Evolutionary conservation across 2,113 vertebrate species (phyloP), one percentile per base, ranked within the genome.

Genomic region (Corvus cornix): DNA sequence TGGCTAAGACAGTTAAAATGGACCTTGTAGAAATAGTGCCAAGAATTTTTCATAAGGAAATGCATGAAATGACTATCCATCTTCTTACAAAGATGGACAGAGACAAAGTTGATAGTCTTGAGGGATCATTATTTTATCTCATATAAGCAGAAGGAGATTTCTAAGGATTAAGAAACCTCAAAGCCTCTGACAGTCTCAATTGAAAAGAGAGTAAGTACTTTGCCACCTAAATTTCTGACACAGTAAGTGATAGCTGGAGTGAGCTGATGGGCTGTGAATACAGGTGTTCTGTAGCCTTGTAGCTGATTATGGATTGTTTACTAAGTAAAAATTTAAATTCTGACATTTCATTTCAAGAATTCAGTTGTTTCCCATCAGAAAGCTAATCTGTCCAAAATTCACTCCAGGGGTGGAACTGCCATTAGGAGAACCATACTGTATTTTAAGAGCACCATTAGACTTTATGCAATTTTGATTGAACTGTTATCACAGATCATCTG

Each of bases 401-500:
- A 6, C 52, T 78, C 20, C 11, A 26, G 35, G 28, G 6, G 22
- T 89, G n/a, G 53, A 89, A 79, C 28, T 60, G 58, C 7, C 49
- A 22, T 62, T 81, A 58, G 31, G n/a, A 89, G 20, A 51, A 46
- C 30, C 44, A 44, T 49, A n/a, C 11, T 44, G 35, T 63, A 78
- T 74, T 92, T 84, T 80, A 87, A 60, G 48, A 89, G 17, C 28
- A 31, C 16, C 28, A 41, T 95, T 89, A 93, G 66, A 75, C 13
- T 76, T 91, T 23, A 87, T 85, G 75, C 17, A 41, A 66, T 82
- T 93, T 94, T 94, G 84, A 94, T 66, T 64, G 49, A 93, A 87
- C 24, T 82, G 49, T 70, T 91, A 60, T 73, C 62, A 75, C n/a
- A 73, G 62, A 31, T 85, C 62, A 85, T 87, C 69, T 91, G 74